These are phyloP conservation scores for Actinia equina DNA, from an alignment of 64 coral and sea anemone genomes.

Conservation along the genomic window DNA sequence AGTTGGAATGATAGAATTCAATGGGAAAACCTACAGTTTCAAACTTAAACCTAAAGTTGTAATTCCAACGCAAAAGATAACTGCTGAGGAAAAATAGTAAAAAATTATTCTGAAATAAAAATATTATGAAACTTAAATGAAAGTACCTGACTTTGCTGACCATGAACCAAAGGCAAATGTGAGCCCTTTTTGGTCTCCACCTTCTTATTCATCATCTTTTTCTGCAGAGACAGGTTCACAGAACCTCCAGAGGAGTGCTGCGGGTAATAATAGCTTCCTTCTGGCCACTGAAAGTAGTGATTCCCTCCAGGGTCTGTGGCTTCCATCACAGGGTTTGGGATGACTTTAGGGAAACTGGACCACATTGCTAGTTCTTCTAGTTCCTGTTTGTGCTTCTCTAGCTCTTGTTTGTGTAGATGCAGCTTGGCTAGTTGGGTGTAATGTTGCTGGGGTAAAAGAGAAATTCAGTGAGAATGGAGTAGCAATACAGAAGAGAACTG, in stretches of 20 bases:
- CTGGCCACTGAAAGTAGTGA: background rate
- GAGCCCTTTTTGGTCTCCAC: background rate
- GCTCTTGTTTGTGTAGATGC: constrained; percentile 88
- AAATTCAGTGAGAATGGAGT: background rate
- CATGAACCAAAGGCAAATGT: constrained; percentile 6
- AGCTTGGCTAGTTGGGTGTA: constrained; percentile 73
- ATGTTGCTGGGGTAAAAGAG: constrained; percentile 63
- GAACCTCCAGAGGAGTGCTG: constrained; percentile 10
- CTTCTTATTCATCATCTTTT: constrained; percentile 23
- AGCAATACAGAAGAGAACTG: no score
- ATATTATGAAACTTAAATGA: background rate
- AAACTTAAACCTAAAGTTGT: no score
- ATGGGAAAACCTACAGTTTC: no score
- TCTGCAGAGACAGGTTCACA: constrained; percentile 48
- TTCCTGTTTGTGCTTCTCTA: constrained; percentile 97
- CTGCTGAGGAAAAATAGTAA: no score
- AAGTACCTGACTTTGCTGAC: constrained; percentile 26
- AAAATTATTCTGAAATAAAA: background rate
- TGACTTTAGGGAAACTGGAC: constrained; percentile 63
- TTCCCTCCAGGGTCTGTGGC: background rate
- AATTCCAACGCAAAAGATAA: no score
- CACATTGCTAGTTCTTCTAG: constrained; percentile 81
- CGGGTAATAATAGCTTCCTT: background rate
- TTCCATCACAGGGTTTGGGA: constrained; percentile 22
- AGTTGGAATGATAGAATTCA: no score